Conservation (phyloP, 2,797 vertebrate genomes). For the Emydoidea blandingii region DNA sequence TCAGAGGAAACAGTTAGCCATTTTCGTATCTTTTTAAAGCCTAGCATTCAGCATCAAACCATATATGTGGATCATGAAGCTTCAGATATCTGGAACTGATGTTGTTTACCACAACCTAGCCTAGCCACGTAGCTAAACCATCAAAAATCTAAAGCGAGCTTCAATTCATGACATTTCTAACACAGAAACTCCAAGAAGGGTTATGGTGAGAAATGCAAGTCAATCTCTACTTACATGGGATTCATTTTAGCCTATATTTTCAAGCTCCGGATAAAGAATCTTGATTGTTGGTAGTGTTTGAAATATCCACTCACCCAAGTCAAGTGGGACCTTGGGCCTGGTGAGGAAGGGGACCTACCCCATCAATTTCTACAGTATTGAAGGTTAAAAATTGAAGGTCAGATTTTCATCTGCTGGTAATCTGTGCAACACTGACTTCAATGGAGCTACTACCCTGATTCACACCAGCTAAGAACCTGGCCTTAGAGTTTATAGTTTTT, state of each 20-base stretch:
- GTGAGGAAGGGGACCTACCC: constrained; percentile 65
- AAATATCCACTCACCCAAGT: constrained; percentile 19
- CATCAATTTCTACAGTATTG: constrained; percentile 45
- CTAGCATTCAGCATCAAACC: not conserved
- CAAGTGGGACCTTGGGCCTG: constrained; percentile 35
- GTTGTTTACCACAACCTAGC: rapidly evolving
- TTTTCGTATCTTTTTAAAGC: constrained; percentile 39
- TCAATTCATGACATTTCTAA: not conserved
- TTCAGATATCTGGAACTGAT: not conserved
- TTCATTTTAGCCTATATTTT: constrained; percentile 17
- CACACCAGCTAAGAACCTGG: constrained; percentile 11
- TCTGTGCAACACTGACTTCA: constrained; percentile 27
- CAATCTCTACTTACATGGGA: not conserved
- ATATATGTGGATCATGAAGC: not conserved
- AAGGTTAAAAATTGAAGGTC: constrained; percentile 42
- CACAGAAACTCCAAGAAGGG: not conserved
- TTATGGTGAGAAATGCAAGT: not conserved
- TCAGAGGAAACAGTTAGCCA: constrained; percentile 5
- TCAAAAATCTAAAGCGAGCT: not conserved
- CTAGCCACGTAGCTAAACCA: not conserved
- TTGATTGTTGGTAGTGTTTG: constrained; percentile 5
- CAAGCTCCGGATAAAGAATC: constrained; percentile 29
- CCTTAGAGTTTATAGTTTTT: not conserved
- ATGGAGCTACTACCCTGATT: constrained; percentile 15
- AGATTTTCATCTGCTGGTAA: constrained; percentile 63